Evolutionary conservation across 2,888 invertebrate species (phyloP), one percentile per base, ranked within the genome.

Genomic region (Drosophila algonquin): DNA sequence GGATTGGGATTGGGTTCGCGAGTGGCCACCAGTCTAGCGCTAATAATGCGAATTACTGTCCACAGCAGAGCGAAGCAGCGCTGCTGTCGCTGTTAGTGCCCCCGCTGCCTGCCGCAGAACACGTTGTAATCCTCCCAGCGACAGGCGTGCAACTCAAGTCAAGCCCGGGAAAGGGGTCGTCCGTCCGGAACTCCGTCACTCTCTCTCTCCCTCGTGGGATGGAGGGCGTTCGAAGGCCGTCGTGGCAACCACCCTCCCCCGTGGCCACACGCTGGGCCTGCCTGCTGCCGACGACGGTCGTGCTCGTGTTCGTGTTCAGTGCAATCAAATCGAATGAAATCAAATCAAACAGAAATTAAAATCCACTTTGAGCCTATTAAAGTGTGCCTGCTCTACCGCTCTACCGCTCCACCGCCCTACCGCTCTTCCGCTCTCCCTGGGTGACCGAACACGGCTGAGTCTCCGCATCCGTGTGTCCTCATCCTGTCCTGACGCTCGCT

Each of bases 331-430:
- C 86, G 81, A 89, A 81, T 80, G 78, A 84, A 86, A 88, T 89
- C 80, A 89, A 90, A 88, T 89, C 67, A 67, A 68, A 67, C 67
- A 67, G 80, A 91, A 90, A 91, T 91, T 90, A 90, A 90, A 91
- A 90, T 90, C 90, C 91, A 91, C 91, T 90, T 91, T 90, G 80
- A 87, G 81, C 83, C 90, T 89, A 90, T 90, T 90, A 90, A 91
- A 90, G 76, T 76, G 79, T 76, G 89, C 89, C 79, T 69, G 69
- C 58, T 14, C 35, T 40, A 12, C 35, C 35, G 35, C 35, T 35
- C 35, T 35, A 9, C 35, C 14, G 35, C 35, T 35, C 35, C 3
- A 3, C 12, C 35, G 14, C 1, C 12, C 35, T 5, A 4, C 35
- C 35, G 40, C 12, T 35, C 35, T 4, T 54, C 50, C 50, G 35